Conservation (phyloP, 2,113 vertebrate species). For the Hucho hucho region DNA sequence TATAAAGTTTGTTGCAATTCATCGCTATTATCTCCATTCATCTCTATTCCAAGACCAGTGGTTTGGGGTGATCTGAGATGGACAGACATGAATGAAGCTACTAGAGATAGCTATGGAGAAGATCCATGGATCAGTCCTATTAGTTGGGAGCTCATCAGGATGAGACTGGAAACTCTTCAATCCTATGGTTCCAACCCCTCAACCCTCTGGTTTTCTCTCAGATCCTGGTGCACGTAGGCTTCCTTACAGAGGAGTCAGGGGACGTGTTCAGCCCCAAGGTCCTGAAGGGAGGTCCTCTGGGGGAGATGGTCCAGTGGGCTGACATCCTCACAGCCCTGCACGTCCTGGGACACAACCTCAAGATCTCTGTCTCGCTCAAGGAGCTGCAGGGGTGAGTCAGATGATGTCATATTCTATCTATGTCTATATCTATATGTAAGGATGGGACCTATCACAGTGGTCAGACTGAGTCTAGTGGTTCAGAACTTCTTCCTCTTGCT, state of each 20-base stretch:
- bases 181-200: not conserved
- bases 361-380: slow-evolving; percentile 91
- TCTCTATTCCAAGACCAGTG: not conserved
- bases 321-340: slow-evolving; percentile 92
- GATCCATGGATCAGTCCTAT: no score
- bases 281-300: slow-evolving; percentile 93
- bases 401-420: not conserved
- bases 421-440: not conserved
- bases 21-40: not conserved
- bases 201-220: slow-evolving; percentile 44
- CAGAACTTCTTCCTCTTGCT: not conserved
- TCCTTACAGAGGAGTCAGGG: slow-evolving; percentile 95
- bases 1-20: not conserved
- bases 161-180: not conserved
- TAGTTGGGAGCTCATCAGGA: no score
- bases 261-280: slow-evolving; percentile 95
- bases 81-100: no score
- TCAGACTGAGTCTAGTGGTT: not conserved
- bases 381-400: slow-evolving; percentile 91
- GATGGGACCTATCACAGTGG: not conserved
- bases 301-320: slow-evolving; percentile 99
- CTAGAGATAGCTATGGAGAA: not conserved
- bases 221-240: slow-evolving; percentile 94
- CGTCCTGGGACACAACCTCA: slow-evolving; percentile 88
- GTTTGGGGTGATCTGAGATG: not conserved